Evolutionary conservation across 2,888 invertebrate species (phyloP).

Genomic region (Punctoribates punctum): DNA sequence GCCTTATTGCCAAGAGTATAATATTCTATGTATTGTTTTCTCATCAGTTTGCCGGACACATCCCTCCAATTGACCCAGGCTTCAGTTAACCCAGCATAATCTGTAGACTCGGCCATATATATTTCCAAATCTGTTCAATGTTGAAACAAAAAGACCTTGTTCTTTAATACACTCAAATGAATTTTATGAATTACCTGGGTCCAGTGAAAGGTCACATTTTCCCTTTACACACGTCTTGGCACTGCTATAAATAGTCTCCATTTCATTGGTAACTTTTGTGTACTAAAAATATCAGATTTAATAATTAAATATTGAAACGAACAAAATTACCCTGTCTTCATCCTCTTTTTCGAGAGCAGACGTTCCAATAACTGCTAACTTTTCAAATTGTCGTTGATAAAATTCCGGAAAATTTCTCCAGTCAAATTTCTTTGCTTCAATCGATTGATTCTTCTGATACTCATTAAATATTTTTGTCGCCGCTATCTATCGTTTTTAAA

Average conservation of each 20-base stretch:
- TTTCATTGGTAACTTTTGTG: conserved; percentile 54
- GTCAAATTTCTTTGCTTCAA: not conserved
- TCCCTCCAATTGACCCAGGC: conserved; percentile 80
- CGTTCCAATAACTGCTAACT: conserved; percentile 33
- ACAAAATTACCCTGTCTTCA: not conserved
- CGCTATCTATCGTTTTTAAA: too few species aligned
- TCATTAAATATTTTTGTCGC: not conserved
- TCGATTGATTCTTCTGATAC: not conserved
- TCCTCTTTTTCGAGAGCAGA: conserved; percentile 31
- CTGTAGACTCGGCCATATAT: conserved; percentile 65
- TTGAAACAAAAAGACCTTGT: too few species aligned
- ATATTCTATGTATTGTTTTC: conserved; percentile 71
- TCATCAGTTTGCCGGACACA: conserved; percentile 70
- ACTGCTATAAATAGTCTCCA: conserved; percentile 72
- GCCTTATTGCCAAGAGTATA: conserved; percentile 75
- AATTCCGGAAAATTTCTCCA: not conserved
- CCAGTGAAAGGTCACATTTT: not conserved
- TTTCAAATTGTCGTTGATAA: conserved; percentile 36
- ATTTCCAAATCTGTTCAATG: not conserved
- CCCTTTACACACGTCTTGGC: conserved; percentile 70
- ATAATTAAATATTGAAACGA: not conserved
- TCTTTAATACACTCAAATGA: too few species aligned
- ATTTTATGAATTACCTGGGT: not conserved
- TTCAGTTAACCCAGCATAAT: conserved; percentile 69
- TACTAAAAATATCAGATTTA: not conserved